A percentile compares a stretch with the other conserved stretches of the same genome.
Evolutionary conservation across 1,140 invertebrate genomes (phyloP).

Genomic region (Formica selysi): DNA sequence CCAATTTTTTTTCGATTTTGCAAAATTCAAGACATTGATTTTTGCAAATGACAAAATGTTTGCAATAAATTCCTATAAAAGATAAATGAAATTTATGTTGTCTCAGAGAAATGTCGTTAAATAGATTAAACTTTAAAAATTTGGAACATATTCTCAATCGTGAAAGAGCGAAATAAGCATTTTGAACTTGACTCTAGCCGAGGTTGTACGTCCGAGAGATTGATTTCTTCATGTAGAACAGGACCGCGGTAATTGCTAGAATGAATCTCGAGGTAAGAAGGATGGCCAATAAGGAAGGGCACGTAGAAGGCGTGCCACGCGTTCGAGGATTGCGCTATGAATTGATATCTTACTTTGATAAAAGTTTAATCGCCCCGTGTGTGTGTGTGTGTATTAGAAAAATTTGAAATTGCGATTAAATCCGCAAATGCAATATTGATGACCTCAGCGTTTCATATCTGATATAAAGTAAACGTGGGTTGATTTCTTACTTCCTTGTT

Average conservation of each 20-base stretch:
- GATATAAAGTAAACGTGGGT: not conserved
- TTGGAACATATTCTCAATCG: conserved; percentile 3
- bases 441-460: not conserved
- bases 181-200: conserved; percentile 19
- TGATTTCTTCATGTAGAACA: conserved; percentile 81
- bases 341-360: conserved; percentile 69
- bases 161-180: conserved; percentile 47
- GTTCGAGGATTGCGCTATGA: conserved; percentile 60
- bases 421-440: not conserved
- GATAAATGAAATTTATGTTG: not conserved
- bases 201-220: conserved; percentile 38
- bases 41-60: not conserved
- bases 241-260: conserved; percentile 81
- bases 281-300: conserved; percentile 84
- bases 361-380: conserved; percentile 41
- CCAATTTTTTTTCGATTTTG: not conserved
- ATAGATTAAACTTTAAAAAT: not conserved
- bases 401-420: conserved; percentile 48
- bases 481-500: conserved; percentile 9
- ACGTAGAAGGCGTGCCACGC: conserved; percentile 81
- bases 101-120: not conserved
- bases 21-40: not conserved
- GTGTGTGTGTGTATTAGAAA: conserved; percentile 19
- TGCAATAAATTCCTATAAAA: not conserved
- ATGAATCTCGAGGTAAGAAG: conserved; percentile 80